These are phyloP conservation scores for Anser cygnoides DNA, from an alignment of 2,113 vertebrate species.

Conservation along the genomic window DNA sequence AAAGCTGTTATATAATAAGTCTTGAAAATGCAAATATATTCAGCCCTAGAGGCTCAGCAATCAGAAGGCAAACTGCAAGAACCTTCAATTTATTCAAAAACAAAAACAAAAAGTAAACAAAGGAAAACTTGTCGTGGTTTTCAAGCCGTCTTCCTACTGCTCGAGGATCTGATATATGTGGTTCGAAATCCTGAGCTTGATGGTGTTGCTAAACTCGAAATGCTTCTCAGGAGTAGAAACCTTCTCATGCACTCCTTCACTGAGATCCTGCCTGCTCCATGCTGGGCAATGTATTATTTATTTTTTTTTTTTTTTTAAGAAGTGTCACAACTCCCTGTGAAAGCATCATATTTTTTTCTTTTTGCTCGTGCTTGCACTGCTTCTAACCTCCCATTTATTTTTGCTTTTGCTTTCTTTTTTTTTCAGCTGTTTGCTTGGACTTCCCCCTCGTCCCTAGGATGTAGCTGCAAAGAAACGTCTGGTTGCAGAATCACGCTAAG, in stretches of 20 bases:
- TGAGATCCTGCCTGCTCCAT: background rate
- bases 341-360: background rate
- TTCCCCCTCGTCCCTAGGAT: background rate
- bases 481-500: background rate
- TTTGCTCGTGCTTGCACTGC: background rate
- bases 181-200: background rate
- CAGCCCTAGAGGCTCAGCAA: background rate
- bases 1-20: background rate
- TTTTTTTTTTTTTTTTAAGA: background rate
- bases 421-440: background rate
- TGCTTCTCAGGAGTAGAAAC: background rate
- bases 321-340: background rate
- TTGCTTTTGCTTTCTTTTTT: background rate
- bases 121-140: background rate
- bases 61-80: background rate
- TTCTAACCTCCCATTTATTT: background rate
- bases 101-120: background rate
- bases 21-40: background rate
- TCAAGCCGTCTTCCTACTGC: background rate
- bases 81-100: background rate
- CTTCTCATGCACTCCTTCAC: background rate
- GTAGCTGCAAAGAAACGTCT: background rate
- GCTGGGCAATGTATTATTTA: background rate
- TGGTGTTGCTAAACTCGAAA: background rate
- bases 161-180: background rate